phyloP scores from a whole-genome alignment of 2,888 invertebrate species.

The Dysmachus trigonus region DNA sequence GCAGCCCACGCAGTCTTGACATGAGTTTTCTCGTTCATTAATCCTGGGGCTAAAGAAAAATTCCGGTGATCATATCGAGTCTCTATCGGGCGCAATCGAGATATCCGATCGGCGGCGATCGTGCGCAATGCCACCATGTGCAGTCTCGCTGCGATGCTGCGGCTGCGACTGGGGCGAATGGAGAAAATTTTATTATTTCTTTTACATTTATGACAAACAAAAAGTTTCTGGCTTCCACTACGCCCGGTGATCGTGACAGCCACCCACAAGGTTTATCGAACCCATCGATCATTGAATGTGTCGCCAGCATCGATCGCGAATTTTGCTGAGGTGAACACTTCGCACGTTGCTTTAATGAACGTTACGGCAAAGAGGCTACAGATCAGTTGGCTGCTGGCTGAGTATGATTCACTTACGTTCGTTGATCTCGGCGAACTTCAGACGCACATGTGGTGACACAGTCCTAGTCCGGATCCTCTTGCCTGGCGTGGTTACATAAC shows the following conservation, averaged over 20 bases:
- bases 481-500: not conserved
- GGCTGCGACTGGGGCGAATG: not conserved
- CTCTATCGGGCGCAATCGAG: not conserved
- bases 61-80: not conserved
- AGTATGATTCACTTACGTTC: not conserved
- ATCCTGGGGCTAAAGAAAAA: not conserved
- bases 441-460: not conserved
- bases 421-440: not conserved
- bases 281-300: slow-evolving; percentile 23
- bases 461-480: not conserved
- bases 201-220: slow-evolving; percentile 8
- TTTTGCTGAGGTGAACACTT: slow-evolving; percentile 8
- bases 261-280: slow-evolving; percentile 37
- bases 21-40: slow-evolving; percentile 24
- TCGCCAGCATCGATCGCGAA: not conserved
- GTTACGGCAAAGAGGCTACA: not conserved
- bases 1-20: slow-evolving; percentile 24
- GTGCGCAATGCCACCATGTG: not conserved
- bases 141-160: not conserved
- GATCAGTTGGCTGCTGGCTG: not conserved
- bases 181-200: not conserved
- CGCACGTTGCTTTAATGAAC: not conserved
- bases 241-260: slow-evolving; percentile 4
- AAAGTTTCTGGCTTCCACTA: slow-evolving; percentile 32
- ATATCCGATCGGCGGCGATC: not conserved